These are phyloP conservation scores for Antheraea mylitta DNA, from an alignment of 1,140 invertebrate genomes.

Conservation along the genomic window DNA sequence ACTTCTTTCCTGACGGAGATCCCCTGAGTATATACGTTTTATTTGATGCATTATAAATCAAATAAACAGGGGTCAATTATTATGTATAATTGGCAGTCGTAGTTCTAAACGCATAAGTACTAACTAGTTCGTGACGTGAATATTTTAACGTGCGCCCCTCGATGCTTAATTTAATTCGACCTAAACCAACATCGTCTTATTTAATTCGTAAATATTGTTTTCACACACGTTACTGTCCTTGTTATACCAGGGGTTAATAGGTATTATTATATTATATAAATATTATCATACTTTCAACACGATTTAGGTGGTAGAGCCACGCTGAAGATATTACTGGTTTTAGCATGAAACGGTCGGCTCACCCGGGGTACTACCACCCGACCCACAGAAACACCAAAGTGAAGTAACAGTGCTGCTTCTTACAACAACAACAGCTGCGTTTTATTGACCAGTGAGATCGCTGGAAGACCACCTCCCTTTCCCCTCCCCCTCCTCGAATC, in stretches of 20 bases:
- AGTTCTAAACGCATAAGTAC: background rate
- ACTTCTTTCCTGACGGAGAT: too few relatives aligned
- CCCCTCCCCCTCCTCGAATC: too few relatives aligned
- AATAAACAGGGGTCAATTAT: background rate
- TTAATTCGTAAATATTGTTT: slow-evolving; percentile 24
- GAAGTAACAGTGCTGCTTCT: too few relatives aligned
- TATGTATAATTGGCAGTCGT: background rate
- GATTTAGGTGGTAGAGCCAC: too few relatives aligned
- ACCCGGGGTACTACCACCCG: too few relatives aligned
- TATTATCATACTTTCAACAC: background rate
- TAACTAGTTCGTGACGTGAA: slow-evolving; percentile 25
- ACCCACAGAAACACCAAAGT: too few relatives aligned
- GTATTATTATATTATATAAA: background rate
- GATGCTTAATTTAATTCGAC: slow-evolving; percentile 22
- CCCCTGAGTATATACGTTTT: too few relatives aligned
- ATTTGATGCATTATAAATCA: background rate
- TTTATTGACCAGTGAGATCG: too few relatives aligned
- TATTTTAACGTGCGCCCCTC: slow-evolving; percentile 25
- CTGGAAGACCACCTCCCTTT: too few relatives aligned
- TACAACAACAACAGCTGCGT: too few relatives aligned
- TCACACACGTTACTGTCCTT: slow-evolving; percentile 9
- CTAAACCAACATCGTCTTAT: slow-evolving; percentile 19
- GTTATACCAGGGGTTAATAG: background rate
- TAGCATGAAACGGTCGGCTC: too few relatives aligned
- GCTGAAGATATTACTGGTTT: too few relatives aligned